phyloP scores from a whole-genome alignment of 2,888 invertebrate genomes.

The Oscheius sp. region DNA sequence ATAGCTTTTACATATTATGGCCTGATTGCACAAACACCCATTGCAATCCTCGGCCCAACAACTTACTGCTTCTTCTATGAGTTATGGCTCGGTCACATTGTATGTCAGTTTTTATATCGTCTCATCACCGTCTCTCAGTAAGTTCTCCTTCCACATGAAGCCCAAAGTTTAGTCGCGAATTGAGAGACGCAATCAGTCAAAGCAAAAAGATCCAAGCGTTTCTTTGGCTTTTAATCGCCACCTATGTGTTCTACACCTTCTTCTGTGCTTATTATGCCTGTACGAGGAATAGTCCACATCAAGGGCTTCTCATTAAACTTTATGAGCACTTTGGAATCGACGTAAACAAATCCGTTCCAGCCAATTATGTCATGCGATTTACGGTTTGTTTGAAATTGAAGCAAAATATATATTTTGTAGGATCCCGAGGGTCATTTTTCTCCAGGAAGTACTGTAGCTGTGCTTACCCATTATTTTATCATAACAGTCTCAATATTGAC shows the following conservation, averaged over 20 bases:
- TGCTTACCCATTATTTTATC: constrained; percentile 4
- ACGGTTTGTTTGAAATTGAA: not conserved
- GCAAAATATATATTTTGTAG: not conserved
- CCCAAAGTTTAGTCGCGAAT: not conserved
- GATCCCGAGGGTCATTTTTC: constrained; percentile 13
- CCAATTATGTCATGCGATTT: constrained; percentile 6
- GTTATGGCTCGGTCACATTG: constrained; percentile 6
- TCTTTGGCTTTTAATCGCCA: not conserved
- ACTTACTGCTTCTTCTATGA: constrained; percentile 12
- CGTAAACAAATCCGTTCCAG: not conserved
- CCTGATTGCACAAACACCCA: not conserved
- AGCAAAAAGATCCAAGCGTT: not conserved
- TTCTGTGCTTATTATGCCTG: constrained; percentile 15
- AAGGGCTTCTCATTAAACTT: not conserved
- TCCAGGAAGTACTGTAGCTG: not conserved
- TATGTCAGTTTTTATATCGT: constrained; percentile 4
- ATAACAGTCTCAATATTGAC: not conserved
- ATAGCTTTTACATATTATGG: constrained; percentile 20
- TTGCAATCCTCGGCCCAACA: constrained; percentile 1
- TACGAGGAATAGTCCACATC: not conserved
- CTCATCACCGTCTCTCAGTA: constrained; percentile 9
- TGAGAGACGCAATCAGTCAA: not conserved
- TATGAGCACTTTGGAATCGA: constrained; percentile 2
- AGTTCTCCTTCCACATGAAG: no score
- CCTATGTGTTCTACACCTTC: not conserved